A percentile compares a stretch with the other conserved stretches of the same genome.
These are phyloP conservation scores for Globodera rostochiensis DNA, from an alignment of 1,140 invertebrate species.

Conservation along the genomic window DNA sequence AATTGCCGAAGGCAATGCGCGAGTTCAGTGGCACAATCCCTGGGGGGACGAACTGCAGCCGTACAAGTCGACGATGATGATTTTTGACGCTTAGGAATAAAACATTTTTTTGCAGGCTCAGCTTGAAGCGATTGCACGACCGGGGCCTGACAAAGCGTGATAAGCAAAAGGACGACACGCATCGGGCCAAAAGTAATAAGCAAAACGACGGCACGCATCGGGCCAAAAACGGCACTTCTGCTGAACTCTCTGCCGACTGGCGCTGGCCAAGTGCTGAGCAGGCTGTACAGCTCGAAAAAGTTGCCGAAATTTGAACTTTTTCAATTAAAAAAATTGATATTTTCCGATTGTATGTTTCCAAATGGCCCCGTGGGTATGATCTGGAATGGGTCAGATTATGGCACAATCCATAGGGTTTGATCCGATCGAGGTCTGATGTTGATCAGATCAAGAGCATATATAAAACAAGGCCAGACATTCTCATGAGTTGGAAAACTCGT, in stretches of 20 bases:
- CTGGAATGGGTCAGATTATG: no score
- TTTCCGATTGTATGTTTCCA: background rate
- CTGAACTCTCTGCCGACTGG: constrained; percentile 18
- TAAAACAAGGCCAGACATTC: no score
- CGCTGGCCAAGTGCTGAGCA: constrained; percentile 14
- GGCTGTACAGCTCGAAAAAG: constrained; percentile 2
- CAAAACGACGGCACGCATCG: background rate
- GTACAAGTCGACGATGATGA: background rate
- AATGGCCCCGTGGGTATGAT: no score
- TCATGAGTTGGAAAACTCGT: no score
- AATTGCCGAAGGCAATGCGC: background rate
- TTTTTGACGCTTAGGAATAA: background rate
- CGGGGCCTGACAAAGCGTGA: background rate
- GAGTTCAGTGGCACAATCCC: background rate
- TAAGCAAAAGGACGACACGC: no score
- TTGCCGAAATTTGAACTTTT: background rate
- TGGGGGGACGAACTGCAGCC: constrained; percentile 4
- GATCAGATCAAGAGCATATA: no score
- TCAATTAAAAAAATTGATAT: background rate
- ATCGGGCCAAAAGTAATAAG: no score
- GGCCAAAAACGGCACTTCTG: background rate
- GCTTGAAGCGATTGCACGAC: background rate
- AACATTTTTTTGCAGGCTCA: background rate
- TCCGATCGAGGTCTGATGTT: no score
- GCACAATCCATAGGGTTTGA: no score